A percentile compares a stretch with the other conserved stretches of the same genome.
phyloP scores from a whole-genome alignment of 2,888 invertebrate genomes.

The Boloria selene region DNA sequence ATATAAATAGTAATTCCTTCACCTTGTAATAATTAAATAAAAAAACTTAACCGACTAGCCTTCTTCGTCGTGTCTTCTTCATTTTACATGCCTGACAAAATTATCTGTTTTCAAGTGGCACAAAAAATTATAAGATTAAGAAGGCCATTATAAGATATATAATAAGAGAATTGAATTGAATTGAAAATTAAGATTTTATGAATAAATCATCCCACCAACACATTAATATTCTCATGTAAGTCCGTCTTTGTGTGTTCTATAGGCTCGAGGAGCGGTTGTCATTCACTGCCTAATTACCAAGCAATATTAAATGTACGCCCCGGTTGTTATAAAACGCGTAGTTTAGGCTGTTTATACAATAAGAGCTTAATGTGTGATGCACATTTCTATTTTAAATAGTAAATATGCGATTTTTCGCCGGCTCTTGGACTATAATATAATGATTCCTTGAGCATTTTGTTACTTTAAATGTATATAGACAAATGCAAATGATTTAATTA shows the following conservation, averaged over 20 bases:
- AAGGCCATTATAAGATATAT: no score
- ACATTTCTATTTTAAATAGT: constrained; percentile 2
- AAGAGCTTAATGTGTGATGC: constrained; percentile 10
- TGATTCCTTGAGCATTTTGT: neutral
- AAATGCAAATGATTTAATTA: neutral
- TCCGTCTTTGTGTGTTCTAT: constrained; percentile 1
- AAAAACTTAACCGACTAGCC: no score
- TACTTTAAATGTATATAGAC: neutral
- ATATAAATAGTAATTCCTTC: no score
- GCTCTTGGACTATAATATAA: neutral
- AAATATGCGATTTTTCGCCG: neutral
- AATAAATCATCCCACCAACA: neutral
- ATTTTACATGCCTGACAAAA: no score
- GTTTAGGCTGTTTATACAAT: constrained; percentile 10
- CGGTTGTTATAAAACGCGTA: constrained; percentile 14
- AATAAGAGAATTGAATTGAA: no score
- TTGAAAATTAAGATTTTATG: neutral
- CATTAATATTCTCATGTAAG: neutral
- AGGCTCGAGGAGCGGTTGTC: constrained; percentile 22
- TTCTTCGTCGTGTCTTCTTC: no score
- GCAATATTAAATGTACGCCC: constrained; percentile 44
- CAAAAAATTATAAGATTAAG: no score
- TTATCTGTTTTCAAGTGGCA: no score
- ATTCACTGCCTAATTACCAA: constrained; percentile 50
- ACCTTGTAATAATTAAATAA: no score